A percentile compares a stretch with the other conserved stretches of the same genome.
These are phyloP conservation scores for Mechanitis messenoides DNA, from an alignment of 2,888 invertebrate genomes.

Conservation along the genomic window DNA sequence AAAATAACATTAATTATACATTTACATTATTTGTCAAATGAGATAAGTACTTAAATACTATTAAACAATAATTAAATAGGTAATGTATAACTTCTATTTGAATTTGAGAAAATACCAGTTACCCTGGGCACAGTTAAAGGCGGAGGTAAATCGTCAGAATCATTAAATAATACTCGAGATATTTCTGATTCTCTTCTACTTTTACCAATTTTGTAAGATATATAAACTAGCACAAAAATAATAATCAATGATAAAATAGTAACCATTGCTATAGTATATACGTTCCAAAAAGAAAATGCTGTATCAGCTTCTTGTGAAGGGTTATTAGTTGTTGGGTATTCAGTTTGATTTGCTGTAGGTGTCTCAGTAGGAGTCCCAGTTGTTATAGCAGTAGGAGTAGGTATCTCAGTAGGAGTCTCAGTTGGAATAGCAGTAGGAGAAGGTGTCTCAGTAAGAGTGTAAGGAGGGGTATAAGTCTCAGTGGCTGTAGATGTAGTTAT, in stretches of 20 bases:
- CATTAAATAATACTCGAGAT: conserved; percentile 23
- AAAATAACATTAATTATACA: no score
- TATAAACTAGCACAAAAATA: conserved; percentile 30
- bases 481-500: conserved; percentile 13
- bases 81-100: not conserved
- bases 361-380: conserved; percentile 7
- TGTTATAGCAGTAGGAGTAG: conserved; percentile 11
- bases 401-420: conserved; percentile 1
- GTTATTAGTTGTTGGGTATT: conserved; percentile 9
- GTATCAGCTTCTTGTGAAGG: not conserved
- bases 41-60: no score
- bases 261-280: conserved; percentile 38
- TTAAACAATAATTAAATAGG: no score
- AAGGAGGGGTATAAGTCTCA: conserved; percentile 10
- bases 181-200: conserved; percentile 25
- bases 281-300: conserved; percentile 38
- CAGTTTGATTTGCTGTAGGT: conserved; percentile 10
- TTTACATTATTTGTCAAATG: no score
- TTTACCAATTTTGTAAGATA: conserved; percentile 40
- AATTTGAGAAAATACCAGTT: conserved; percentile 20
- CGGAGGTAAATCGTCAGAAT: conserved; percentile 30
- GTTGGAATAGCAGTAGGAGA: conserved; percentile 15
- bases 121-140: conserved; percentile 32
- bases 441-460: conserved; percentile 13
- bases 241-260: conserved; percentile 30